Evolutionary conservation across 2,888 invertebrate genomes (phyloP).

Genomic region (Autographa pulchrina): DNA sequence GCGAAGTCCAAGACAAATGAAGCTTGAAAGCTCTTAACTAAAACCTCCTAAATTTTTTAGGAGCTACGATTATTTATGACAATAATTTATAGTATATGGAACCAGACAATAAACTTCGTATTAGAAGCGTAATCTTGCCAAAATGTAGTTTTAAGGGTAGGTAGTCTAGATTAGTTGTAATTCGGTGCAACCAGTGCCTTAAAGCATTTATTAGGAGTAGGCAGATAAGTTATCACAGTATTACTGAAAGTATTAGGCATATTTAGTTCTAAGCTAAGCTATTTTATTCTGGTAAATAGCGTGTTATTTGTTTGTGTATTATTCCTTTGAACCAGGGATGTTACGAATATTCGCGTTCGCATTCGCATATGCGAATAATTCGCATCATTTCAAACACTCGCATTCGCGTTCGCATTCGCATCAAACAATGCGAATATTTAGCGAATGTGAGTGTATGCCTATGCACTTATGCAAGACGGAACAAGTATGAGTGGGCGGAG

Average conservation of each 20-base stretch:
- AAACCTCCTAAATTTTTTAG: neutral
- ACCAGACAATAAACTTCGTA: neutral
- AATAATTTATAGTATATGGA: no score
- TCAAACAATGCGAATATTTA: no score
- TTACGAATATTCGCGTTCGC: no score
- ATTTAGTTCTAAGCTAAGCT: constrained; percentile 23
- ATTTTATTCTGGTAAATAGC: neutral
- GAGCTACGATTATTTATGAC: no score
- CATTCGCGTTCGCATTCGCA: no score
- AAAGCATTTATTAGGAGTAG: constrained; percentile 54
- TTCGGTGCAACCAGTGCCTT: constrained; percentile 42
- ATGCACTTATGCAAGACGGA: no score
- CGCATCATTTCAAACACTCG: no score
- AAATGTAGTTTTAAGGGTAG: constrained; percentile 37
- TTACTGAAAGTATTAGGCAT: constrained; percentile 43
- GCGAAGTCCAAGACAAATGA: constrained; percentile 30
- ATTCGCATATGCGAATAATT: no score
- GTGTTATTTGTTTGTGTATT: neutral
- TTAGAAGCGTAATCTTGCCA: constrained; percentile 57
- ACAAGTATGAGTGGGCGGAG: no score
- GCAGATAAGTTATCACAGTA: constrained; percentile 44
- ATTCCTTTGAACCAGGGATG: neutral
- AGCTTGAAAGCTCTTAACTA: constrained; percentile 9
- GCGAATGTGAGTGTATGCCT: no score
- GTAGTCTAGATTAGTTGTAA: constrained; percentile 24